These are phyloP conservation scores for Brienomyrus longianalis DNA, from an alignment of 2,113 vertebrate species.

Conservation along the genomic window DNA sequence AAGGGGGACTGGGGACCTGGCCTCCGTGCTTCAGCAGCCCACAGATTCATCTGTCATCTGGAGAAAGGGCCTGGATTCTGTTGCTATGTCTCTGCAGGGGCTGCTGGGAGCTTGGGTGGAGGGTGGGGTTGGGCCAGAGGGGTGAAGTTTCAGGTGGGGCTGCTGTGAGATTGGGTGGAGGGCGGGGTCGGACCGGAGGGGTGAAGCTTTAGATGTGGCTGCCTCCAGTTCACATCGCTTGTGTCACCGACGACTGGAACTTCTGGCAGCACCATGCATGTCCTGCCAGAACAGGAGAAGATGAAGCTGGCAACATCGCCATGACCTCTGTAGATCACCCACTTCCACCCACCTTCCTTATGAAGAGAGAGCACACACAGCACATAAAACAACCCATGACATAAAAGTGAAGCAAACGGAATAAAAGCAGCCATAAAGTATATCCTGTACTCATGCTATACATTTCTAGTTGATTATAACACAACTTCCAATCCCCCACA, in stretches of 20 bases:
- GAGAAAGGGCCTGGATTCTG: slow-evolving; percentile 65
- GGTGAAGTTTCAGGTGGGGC: background rate
- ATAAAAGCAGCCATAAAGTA: background rate
- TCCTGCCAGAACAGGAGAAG: background rate
- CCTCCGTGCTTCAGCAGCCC: slow-evolving; percentile 18
- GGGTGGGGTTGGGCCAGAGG: background rate
- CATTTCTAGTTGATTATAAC: too few relatives aligned
- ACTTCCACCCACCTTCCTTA: background rate
- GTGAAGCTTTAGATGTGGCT: background rate
- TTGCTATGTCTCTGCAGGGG: slow-evolving; percentile 68
- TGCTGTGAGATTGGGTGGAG: background rate
- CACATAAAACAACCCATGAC: background rate
- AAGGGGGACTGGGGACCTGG: slow-evolving; percentile 18
- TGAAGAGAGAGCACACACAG: background rate
- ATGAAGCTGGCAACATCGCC: background rate
- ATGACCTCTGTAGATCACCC: background rate
- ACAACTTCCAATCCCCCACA: background rate
- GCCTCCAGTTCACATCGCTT: background rate
- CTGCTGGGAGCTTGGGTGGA: background rate
- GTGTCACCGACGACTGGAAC: background rate
- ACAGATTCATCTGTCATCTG: slow-evolving; percentile 75
- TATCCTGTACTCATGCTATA: background rate
- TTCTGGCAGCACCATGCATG: background rate
- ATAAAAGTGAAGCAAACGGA: background rate
- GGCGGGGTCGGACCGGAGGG: background rate